Evolutionary conservation across 2,113 vertebrate species (phyloP), one percentile per base, ranked within the genome.

Genomic region (Bufo bufo): DNA sequence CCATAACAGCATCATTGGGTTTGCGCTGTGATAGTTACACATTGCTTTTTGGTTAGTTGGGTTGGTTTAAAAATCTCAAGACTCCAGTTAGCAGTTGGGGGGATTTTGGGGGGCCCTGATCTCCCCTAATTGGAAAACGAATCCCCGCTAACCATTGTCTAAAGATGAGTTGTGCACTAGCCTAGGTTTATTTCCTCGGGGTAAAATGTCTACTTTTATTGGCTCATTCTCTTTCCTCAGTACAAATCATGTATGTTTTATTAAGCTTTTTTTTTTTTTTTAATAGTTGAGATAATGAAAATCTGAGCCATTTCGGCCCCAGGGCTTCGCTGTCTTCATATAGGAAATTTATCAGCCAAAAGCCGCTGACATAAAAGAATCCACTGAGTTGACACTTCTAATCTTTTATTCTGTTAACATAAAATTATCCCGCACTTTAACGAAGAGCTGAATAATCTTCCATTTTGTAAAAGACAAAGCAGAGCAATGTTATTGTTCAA

Each of bases 321-420:
- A 7, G 54, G 87, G 82, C n/a, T 49, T 69, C 84, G 58, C 61
- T 56, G 72, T 84, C 81, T 56, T 65, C 49, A 78, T 84, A 82
- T 59, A 43, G 65, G 6, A 82, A 84, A 89, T 84, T 54, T 77
- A 89, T 89, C 82, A 88, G 80, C 58, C 33, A 2, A 33, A 84
- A 52, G 23, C 71, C 54, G 72, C 50, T 84, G 14, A 65, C 72
- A 56, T 49, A 77, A 74, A 77, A 86, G 7, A 75, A 87, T 50
- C 63, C 49, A 65, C 69, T 69, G 87, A 65, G 47, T 71, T 89
- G 87, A 77, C 87, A 78, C 52, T 77, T 78, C 59, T 84, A 84
- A 89, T 89, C 49, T 89, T 88, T 84, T 89, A 89, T 84, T 84
- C 58, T 56, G 81, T 50, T 84, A 84, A 89, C 84, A 78, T 84